Conservation (phyloP, 2,113 vertebrate genomes). For the Rhineura floridana region DNA sequence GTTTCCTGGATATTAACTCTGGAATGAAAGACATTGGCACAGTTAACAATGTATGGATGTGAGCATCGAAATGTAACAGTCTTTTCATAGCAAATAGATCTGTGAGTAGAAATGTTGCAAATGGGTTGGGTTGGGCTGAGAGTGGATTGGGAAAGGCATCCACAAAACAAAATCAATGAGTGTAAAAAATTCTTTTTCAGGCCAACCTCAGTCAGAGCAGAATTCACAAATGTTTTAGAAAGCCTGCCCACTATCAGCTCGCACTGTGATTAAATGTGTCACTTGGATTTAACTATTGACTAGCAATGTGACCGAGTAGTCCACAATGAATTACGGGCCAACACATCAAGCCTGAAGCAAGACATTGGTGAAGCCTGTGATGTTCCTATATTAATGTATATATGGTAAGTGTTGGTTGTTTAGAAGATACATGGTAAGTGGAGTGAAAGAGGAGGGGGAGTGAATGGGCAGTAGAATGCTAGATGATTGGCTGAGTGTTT, state of each 20-base stretch:
- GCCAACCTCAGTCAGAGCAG: neutral
- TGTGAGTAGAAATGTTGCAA: neutral
- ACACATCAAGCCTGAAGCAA: slow-evolving; percentile 5
- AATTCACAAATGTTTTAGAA: neutral
- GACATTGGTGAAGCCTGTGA: too few species aligned
- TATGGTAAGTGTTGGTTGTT: too few species aligned
- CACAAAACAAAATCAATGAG: neutral
- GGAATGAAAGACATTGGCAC: neutral
- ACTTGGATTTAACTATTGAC: neutral
- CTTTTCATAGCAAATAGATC: neutral
- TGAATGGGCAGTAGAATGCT: too few species aligned
- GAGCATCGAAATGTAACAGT: neutral
- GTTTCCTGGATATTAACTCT: neutral
- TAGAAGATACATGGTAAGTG: too few species aligned
- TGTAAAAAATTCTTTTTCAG: neutral
- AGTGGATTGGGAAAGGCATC: neutral
- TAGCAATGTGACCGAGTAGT: neutral
- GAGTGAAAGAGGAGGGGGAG: too few species aligned
- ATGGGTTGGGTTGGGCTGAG: neutral
- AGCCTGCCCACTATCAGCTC: neutral
- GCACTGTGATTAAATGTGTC: rapidly evolving
- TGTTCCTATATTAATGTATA: too few species aligned
- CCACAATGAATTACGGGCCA: neutral
- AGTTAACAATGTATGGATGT: neutral
- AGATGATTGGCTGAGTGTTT: too few species aligned